Evolutionary conservation across 2,888 invertebrate genomes (phyloP).

Genomic region (Cheilosia urbana): DNA sequence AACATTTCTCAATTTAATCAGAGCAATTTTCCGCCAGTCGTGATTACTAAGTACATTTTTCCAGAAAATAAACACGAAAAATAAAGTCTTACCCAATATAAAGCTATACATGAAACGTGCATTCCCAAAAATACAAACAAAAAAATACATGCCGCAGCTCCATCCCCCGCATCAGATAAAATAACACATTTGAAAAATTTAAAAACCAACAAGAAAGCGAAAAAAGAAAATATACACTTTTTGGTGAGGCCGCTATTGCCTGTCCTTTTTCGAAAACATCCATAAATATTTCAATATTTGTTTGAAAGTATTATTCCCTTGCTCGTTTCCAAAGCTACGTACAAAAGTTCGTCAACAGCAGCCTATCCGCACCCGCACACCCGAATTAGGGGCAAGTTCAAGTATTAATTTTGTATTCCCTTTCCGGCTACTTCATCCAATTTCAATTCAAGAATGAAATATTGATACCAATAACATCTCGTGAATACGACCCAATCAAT

Average conservation of each 20-base stretch:
- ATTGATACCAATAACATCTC: constrained; percentile 42
- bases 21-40: constrained; percentile 34
- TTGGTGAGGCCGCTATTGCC: not conserved
- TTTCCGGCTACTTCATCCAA: constrained; percentile 16
- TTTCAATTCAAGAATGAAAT: constrained; percentile 42
- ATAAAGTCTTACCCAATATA: constrained; percentile 12
- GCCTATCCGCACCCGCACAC: not conserved
- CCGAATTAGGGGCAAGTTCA: not conserved
- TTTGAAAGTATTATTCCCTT: constrained; percentile 2
- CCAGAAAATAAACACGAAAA: constrained; percentile 55
- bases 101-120: constrained; percentile 22
- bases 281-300: constrained; percentile 55
- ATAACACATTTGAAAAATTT: not conserved
- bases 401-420: constrained; percentile 27
- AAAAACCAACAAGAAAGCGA: constrained; percentile 19
- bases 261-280: constrained; percentile 21
- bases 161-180: not conserved
- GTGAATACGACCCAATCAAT: constrained; percentile 40
- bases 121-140: constrained; percentile 2
- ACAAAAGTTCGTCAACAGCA: not conserved
- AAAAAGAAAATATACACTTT: constrained; percentile 18
- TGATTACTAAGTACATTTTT: constrained; percentile 55
- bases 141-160: not conserved
- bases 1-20: constrained; percentile 50
- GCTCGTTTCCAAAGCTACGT: not conserved